These are phyloP conservation scores for Agelaius phoeniceus DNA, from an alignment of 2,113 vertebrate genomes.

Conservation along the genomic window DNA sequence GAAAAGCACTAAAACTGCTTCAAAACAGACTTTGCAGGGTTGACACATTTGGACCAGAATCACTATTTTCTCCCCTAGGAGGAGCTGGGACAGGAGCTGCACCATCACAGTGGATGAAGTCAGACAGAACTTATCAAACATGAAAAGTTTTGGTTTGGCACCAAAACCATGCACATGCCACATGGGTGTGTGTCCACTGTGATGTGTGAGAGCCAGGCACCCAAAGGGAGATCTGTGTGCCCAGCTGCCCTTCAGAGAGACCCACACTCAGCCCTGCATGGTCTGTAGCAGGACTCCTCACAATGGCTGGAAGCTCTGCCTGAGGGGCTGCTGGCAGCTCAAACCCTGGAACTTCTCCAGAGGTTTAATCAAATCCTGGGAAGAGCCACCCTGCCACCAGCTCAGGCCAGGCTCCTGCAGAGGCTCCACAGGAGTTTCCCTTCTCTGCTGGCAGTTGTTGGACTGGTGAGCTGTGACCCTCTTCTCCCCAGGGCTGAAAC, in stretches of 20 bases:
- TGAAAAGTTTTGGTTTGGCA: background rate
- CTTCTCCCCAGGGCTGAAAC: background rate
- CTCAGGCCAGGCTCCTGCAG: background rate
- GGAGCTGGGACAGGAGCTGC: background rate
- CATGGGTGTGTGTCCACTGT: no score
- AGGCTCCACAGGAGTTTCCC: background rate
- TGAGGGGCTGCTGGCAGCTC: background rate
- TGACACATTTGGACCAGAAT: background rate
- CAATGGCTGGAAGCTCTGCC: background rate
- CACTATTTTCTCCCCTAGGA: background rate
- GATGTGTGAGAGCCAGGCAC: background rate
- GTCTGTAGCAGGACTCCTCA: background rate
- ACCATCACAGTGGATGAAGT: background rate
- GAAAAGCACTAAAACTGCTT: background rate
- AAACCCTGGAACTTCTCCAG: background rate
- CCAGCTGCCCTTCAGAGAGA: background rate
- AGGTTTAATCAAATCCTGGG: background rate
- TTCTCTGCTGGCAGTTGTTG: background rate
- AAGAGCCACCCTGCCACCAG: background rate
- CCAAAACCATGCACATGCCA: rapidly evolving
- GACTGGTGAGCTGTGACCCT: background rate
- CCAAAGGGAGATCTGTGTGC: background rate
- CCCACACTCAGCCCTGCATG: rapidly evolving
- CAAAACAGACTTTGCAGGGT: background rate
- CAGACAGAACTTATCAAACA: background rate